phyloP scores from a whole-genome alignment of 2,797 vertebrate genomes.

The Pteronotus mesoamericanus region DNA sequence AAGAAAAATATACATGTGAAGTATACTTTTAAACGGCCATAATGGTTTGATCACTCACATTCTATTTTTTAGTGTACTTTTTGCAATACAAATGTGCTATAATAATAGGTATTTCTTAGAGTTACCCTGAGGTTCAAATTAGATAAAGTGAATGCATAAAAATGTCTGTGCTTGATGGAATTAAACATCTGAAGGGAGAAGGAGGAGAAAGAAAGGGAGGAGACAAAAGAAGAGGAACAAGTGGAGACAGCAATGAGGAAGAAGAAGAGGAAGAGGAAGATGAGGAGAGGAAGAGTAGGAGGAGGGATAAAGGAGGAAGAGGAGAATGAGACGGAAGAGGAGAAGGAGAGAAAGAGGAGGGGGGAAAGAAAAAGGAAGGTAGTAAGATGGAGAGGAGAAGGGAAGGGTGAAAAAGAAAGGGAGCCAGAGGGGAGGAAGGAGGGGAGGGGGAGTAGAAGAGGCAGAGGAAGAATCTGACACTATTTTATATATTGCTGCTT shows the following conservation, averaged over 20 bases:
- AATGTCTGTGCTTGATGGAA: not conserved
- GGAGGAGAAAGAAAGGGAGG: not conserved
- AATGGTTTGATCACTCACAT: not conserved
- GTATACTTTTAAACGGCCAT: not conserved
- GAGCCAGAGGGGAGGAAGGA: not conserved
- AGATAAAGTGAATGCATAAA: not conserved
- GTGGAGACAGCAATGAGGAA: not conserved
- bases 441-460: no score
- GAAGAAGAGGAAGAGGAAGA: not conserved
- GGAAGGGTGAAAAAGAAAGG: not conserved
- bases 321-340: rapidly evolving
- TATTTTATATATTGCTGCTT: not conserved
- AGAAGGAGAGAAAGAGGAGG: not conserved
- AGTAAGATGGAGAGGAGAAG: not conserved
- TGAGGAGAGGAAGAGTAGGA: not conserved
- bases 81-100: not conserved
- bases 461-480: not conserved
- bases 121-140: not conserved
- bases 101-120: not conserved
- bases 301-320: no score
- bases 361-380: not conserved
- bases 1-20: not conserved
- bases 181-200: not conserved
- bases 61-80: not conserved
- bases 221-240: not conserved